These are phyloP conservation scores for Microtus richardsoni DNA, from an alignment of 2,113 vertebrate genomes.

Conservation along the genomic window DNA sequence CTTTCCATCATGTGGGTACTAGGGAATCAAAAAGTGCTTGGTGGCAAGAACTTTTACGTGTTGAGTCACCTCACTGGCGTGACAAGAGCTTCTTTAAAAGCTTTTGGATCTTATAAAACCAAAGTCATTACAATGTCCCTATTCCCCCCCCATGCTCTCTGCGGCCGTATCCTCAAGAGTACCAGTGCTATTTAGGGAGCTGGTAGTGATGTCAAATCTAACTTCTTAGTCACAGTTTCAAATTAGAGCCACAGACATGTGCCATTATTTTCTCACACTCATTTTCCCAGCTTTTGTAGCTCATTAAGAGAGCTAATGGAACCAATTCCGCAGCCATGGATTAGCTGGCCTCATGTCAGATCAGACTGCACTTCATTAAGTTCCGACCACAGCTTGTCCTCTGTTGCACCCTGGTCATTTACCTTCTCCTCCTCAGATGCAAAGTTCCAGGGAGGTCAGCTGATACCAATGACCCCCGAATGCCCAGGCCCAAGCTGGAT, in stretches of 20 bases:
- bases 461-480: not conserved
- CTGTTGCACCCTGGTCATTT: not conserved
- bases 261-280: constrained; percentile 56
- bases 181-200: not conserved
- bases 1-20: not conserved
- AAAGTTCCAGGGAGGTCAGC: not conserved
- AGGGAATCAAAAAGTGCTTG: not conserved
- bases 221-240: constrained; percentile 46
- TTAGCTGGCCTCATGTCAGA: constrained; percentile 62
- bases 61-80: not conserved
- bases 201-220: constrained; percentile 7
- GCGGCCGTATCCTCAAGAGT: not conserved
- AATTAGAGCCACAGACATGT: constrained; percentile 48
- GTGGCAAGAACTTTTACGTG: not conserved
- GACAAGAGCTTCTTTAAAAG: not conserved
- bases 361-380: constrained; percentile 48
- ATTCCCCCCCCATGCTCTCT: not conserved
- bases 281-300: constrained; percentile 59
- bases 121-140: not conserved
- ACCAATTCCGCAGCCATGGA: constrained; percentile 61
- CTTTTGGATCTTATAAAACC: not conserved
- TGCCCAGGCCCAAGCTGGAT: not conserved
- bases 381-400: constrained; percentile 42
- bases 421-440: not conserved
- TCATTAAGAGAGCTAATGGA: constrained; percentile 69